Evolutionary conservation across 2,888 invertebrate species (phyloP), one percentile per base, ranked within the genome.

Genomic region (Hypercompe scribonia): DNA sequence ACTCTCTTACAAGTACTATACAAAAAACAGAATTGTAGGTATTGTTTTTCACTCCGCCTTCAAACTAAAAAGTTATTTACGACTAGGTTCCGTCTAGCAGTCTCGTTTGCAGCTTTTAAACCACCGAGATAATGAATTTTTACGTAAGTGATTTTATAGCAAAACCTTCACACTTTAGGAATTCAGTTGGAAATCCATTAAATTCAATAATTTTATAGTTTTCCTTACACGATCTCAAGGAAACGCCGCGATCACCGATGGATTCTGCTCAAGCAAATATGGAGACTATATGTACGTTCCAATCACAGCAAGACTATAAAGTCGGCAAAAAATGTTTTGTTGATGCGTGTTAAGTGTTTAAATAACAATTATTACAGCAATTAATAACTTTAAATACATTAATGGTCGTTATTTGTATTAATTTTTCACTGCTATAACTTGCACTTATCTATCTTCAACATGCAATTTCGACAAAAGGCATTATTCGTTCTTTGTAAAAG

Each of bases 161-260:
- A 66, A 66, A 66, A 46, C 34, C 68, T 67, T 54, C 34, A 54
- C 50, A 34, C 31, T 42, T 66, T 34, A 54, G 33, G 68, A 24
- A 68, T 3, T n/a, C 50, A 54, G 34, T 50, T 54, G 68, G 50
- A 68, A 68, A 68, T 33, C 54, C 34, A 68, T 54, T 68, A 68
- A 68, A 34, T 50, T 68, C n/a, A 68, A 68, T 54, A 24, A 36
- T 54, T 68, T 54, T 54, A 54, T 54, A 68, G 68, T 54, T 70
- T 70, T 39, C 69, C 63, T 63, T 42, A 58, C 58, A 31, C n/a
- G 39, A 39, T 61, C 10, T 42, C 13, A 63, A 36, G 28, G 42
- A 39, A 58, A 42, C 69, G 28, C 63, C 24, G 69, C 63, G 63
- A 70, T 70, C 69, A 63, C 33, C 15, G 33, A 21, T 63, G n/a